Conservation (phyloP, 2,888 invertebrate species). For the Eupithecia inturbata region DNA sequence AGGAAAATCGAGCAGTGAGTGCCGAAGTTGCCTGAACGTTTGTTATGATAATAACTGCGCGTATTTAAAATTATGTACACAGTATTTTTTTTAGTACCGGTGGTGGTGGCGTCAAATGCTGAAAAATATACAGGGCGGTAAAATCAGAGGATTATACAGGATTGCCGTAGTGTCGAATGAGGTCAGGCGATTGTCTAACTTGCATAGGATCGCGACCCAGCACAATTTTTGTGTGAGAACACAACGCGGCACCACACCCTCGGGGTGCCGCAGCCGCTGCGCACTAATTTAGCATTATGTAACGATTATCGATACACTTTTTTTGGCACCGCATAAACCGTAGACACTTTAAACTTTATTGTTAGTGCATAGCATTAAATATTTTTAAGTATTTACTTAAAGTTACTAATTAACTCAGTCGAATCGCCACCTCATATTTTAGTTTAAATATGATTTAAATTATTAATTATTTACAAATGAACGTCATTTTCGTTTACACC, state of each 20-base stretch:
- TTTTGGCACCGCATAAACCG: neutral
- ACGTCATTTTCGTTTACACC: no score
- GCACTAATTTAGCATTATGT: slow-evolving; percentile 57
- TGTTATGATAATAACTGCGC: neutral
- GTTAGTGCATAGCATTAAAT: neutral
- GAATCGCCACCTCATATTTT: neutral
- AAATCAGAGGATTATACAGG: neutral
- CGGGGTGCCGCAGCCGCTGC: slow-evolving; percentile 48
- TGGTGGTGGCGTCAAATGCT: neutral
- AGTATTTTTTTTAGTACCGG: no score
- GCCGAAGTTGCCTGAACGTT: no score
- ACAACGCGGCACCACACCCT: slow-evolving; percentile 26
- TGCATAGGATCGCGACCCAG: slow-evolving; percentile 24
- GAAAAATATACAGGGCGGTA: neutral
- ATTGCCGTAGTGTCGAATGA: slow-evolving; percentile 11
- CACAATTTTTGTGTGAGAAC: slow-evolving; percentile 15
- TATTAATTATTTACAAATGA: neutral
- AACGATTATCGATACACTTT: slow-evolving; percentile 41
- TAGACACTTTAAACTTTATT: neutral
- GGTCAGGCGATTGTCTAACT: slow-evolving; percentile 24
- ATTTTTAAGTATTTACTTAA: neutral
- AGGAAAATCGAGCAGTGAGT: neutral
- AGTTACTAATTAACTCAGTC: neutral
- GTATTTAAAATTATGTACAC: neutral
- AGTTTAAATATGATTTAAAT: neutral